Evolutionary conservation across 2,797 vertebrate genomes (phyloP), one percentile per base, ranked within the genome.

Genomic region (Chloroceryle inda): DNA sequence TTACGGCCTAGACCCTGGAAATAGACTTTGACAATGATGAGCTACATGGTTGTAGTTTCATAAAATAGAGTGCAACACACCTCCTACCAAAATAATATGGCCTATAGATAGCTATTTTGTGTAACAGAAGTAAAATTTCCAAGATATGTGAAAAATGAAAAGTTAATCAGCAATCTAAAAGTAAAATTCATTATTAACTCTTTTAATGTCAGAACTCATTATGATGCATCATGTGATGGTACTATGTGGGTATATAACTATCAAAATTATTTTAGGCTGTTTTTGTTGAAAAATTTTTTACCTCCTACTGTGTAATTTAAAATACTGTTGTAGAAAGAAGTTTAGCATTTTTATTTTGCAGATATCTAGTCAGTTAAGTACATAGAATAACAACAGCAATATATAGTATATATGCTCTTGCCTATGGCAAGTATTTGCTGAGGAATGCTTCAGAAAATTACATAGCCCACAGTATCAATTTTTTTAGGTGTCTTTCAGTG

Each of bases 1-100:
- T 23, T 75, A 14, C 10, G 82, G 45, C 5, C 20, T 47, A 76
- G 45, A 63, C 31, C 56, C 14, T 42, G 5, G 37, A 94, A 90
- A 87, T 94, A 35, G 67, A 50, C 18, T 78, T 93, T 18, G 20
- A 35, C 37, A 90, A 77, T 2, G 23, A 35, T 31, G 16, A 17
- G 59, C 90, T 73, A 44, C 14, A 37, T 61, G 56, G 31, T 84
- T 55, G 19, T 77, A 83, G 7, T 58, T 89, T 92, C 67, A 61
- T 68, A 85, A 96, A 91, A 95, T 77, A 52, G 6, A 47, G 61
- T 93, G 47, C 88, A 96, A 81, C 26, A 74, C 22, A 69, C 3
- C 16, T 82, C 40, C 33, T 69, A 29, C 15, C 22, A 92, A 89
- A 89, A 73, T 52, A 56, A 21, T 80, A 58, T 50, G 67, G 75